Evolutionary conservation across 2,888 invertebrate species (phyloP).

Genomic region (Brachylomia viminalis): DNA sequence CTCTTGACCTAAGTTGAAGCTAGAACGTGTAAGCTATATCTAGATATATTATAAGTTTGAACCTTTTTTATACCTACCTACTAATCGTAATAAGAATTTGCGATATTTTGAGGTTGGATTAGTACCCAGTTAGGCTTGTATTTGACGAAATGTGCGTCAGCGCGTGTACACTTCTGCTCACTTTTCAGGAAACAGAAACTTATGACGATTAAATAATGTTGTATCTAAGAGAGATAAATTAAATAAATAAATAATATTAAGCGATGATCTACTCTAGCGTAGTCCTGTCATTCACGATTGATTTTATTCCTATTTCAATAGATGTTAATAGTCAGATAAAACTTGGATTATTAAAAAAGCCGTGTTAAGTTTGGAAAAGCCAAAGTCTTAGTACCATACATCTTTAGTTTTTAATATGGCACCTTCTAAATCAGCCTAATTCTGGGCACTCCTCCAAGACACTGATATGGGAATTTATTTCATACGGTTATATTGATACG

Average conservation of each 20-base stretch:
- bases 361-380: neutral
- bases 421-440: constrained; percentile 1
- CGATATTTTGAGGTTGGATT: neutral
- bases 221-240: too few species aligned
- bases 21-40: neutral
- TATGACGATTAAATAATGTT: too few species aligned
- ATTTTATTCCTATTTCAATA: neutral
- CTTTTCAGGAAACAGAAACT: too few species aligned
- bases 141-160: neutral
- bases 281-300: neutral
- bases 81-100: neutral
- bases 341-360: neutral
- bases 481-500: too few species aligned
- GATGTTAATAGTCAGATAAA: too few species aligned
- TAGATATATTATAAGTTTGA: neutral
- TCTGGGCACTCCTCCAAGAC: constrained; percentile 13
- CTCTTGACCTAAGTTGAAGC: constrained; percentile 18
- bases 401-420: constrained; percentile 18
- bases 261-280: neutral
- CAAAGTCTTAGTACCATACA: neutral
- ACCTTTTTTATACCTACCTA: neutral
- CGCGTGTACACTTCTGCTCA: too few species aligned
- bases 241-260: too few species aligned
- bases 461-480: neutral
- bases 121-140: neutral